phyloP scores from a whole-genome alignment of 2,888 invertebrate genomes.

The Lasioglossum calceatum region DNA sequence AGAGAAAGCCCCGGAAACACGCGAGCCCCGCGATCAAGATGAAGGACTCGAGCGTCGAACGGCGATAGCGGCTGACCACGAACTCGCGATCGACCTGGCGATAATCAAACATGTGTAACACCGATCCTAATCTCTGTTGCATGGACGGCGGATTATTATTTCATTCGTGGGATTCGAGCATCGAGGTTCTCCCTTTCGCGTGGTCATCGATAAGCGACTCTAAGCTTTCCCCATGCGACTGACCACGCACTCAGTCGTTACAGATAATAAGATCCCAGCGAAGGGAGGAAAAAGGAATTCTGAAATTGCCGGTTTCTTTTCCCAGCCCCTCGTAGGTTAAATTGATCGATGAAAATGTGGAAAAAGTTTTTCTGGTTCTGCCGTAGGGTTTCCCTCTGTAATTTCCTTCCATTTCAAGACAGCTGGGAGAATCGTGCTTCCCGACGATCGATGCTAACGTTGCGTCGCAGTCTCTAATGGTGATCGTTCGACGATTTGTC shows the following conservation, averaged over 20 bases:
- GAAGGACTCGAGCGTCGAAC: slow-evolving; percentile 17
- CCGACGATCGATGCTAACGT: slow-evolving; percentile 40
- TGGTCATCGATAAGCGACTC: neutral
- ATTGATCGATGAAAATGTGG: slow-evolving; percentile 42
- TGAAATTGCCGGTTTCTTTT: slow-evolving; percentile 34
- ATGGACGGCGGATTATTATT: neutral
- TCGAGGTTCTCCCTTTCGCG: neutral
- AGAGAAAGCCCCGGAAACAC: slow-evolving; percentile 12
- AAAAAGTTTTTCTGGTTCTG: slow-evolving; percentile 31
- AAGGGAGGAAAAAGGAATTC: slow-evolving; percentile 22
- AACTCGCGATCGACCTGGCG: neutral
- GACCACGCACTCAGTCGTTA: neutral
- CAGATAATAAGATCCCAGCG: slow-evolving; percentile 39
- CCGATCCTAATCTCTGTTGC: neutral
- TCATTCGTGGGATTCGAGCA: neutral
- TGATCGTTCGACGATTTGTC: slow-evolving; percentile 43
- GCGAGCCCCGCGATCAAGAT: slow-evolving; percentile 30
- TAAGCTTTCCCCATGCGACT: neutral
- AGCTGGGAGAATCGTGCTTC: slow-evolving; percentile 26
- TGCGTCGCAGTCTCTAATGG: slow-evolving; percentile 22
- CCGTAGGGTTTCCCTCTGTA: slow-evolving; percentile 20
- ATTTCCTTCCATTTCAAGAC: slow-evolving; percentile 50
- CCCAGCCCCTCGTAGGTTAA: slow-evolving; percentile 1
- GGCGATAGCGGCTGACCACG: neutral
- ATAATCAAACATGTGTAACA: slow-evolving; percentile 5